Evolutionary conservation across 2,888 invertebrate genomes (phyloP).

Genomic region (Tiphia femorata): DNA sequence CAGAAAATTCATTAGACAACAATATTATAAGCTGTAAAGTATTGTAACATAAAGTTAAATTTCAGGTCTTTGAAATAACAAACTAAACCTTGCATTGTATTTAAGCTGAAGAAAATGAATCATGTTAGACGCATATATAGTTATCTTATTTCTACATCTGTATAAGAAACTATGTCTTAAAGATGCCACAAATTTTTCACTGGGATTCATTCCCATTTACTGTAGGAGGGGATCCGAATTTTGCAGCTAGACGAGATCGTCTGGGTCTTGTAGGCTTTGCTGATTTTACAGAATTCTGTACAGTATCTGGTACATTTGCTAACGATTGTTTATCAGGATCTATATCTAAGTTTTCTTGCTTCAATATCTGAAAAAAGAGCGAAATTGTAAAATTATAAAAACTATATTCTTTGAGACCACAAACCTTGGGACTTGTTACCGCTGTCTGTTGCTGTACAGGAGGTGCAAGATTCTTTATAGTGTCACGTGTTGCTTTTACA

Average conservation of each 20-base stretch:
- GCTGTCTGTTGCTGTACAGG: slow-evolving; percentile 25
- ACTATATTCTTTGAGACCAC: not conserved
- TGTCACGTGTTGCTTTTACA: slow-evolving; percentile 17
- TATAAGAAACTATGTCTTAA: slow-evolving; percentile 2
- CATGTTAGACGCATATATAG: slow-evolving; percentile 7
- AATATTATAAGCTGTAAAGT: no score
- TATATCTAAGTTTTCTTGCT: slow-evolving; percentile 26
- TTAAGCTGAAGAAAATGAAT: not conserved
- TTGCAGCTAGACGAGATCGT: slow-evolving; percentile 66
- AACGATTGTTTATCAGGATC: slow-evolving; percentile 22
- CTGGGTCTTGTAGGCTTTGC: slow-evolving; percentile 53
- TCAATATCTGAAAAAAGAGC: slow-evolving; percentile 25
- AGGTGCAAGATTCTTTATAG: slow-evolving; percentile 26
- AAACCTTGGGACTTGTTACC: slow-evolving; percentile 27
- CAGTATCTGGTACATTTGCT: slow-evolving; percentile 30
- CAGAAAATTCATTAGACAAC: no score
- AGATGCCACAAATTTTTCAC: slow-evolving; percentile 28
- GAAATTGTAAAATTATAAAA: not conserved
- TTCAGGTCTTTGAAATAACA: no score
- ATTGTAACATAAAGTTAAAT: no score
- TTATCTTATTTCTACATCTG: slow-evolving; percentile 13
- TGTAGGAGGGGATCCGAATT: slow-evolving; percentile 54
- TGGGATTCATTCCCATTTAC: slow-evolving; percentile 48
- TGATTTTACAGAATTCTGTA: slow-evolving; percentile 41
- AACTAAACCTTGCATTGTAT: not conserved